Evolutionary conservation across 2,888 invertebrate genomes (phyloP).

Genomic region (Hirtodrosophila duncani): DNA sequence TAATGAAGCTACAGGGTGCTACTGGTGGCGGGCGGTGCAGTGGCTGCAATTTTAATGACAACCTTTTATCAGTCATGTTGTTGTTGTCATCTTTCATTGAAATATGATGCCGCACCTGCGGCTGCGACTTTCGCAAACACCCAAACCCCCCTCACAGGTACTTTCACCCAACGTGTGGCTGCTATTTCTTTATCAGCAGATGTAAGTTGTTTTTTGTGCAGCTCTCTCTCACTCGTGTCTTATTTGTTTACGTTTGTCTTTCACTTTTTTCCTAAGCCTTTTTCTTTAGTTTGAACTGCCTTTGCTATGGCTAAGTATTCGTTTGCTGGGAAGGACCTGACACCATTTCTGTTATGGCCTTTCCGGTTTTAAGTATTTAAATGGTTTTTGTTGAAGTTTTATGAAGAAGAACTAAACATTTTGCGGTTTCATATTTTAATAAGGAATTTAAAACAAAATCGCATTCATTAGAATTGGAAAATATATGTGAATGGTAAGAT

Average conservation of each 20-base stretch:
- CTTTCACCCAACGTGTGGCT: conserved; percentile 4
- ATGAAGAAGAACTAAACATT: background rate
- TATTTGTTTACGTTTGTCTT: conserved; percentile 68
- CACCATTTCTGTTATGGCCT: conserved; percentile 41
- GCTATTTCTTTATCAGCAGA: conserved; percentile 70
- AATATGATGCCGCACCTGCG: conserved; percentile 27
- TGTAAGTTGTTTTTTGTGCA: conserved; percentile 57
- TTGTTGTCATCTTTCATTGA: conserved; percentile 70
- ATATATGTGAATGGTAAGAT: too few relatives aligned
- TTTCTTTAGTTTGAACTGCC: conserved; percentile 41
- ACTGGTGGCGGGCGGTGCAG: conserved; percentile 28
- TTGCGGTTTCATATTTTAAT: too few relatives aligned
- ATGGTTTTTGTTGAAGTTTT: background rate
- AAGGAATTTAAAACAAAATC: too few relatives aligned
- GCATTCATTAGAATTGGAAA: too few relatives aligned
- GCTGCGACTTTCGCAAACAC: conserved; percentile 14
- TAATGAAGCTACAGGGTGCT: conserved; percentile 53
- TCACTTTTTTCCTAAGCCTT: conserved; percentile 65
- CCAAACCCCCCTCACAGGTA: conserved; percentile 9
- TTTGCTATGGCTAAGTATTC: conserved; percentile 32
- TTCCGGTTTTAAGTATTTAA: conserved; percentile 31
- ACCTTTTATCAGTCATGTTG: conserved; percentile 58
- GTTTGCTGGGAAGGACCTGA: conserved; percentile 47
- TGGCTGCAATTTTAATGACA: conserved; percentile 66
- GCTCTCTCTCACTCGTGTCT: conserved; percentile 33